Evolutionary conservation across 2,888 invertebrate genomes (phyloP).

Genomic region (Mayetiola destructor): DNA sequence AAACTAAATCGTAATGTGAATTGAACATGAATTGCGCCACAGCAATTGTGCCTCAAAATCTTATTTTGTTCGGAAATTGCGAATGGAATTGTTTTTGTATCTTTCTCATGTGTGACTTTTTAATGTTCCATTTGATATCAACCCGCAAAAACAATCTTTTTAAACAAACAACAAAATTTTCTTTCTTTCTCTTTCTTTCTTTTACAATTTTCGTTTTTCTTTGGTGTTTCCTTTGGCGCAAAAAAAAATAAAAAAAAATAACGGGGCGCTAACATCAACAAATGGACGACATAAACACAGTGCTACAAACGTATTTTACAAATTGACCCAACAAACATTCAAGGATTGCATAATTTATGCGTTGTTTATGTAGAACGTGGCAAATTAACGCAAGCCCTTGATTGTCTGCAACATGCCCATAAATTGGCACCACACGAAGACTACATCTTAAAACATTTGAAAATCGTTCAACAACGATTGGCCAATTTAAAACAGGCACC

Average conservation of each 20-base stretch:
- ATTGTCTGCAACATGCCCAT: conserved; percentile 69
- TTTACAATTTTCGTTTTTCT: not conserved
- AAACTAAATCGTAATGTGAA: no score
- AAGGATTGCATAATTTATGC: conserved; percentile 89
- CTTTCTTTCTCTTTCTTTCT: not conserved
- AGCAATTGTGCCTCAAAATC: no score
- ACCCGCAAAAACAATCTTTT: no score
- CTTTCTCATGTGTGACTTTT: not conserved
- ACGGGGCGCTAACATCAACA: not conserved
- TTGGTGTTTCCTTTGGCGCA: not conserved
- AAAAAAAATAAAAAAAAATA: not conserved
- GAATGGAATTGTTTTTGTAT: no score
- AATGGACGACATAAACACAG: conserved; percentile 36
- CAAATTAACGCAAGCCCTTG: conserved; percentile 66
- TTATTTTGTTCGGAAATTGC: no score
- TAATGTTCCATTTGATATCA: not conserved
- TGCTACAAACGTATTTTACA: conserved; percentile 81
- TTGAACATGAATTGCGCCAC: no score
- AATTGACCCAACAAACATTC: conserved; percentile 79
- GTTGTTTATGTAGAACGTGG: conserved; percentile 91
- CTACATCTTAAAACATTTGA: conserved; percentile 78
- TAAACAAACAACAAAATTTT: no score
- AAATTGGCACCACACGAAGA: conserved; percentile 76
- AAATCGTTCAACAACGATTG: conserved; percentile 66
- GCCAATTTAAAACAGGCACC: conserved; percentile 30